Base-by-base conservation (phyloP, 2,113 vertebrate species). In the Myanophis thanlyinensis region DNA sequence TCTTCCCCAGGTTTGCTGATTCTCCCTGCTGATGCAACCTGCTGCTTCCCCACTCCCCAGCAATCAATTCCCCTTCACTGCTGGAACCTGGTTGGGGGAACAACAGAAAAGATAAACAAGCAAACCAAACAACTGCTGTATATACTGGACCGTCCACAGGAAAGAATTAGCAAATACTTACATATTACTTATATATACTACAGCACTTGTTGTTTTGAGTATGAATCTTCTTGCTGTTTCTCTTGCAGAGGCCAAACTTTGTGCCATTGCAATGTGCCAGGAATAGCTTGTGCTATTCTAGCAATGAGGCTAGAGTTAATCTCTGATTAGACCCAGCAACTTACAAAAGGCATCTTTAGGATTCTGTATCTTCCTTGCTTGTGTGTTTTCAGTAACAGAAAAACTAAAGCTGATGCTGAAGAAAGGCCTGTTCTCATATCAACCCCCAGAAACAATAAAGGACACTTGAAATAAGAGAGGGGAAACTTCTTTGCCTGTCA, bases 241-340 rank as follows among this genome's bases (percentile, higher is more conserved):
- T 46, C 40, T 51, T 47, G 67, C 12, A 44, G 25, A 88, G 59
- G 40, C 48, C 10, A 46, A 46, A 53, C 47, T 67, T 27, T 87
- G 3, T 51, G 46, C 51, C n/a, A 51, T 40, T 44, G 40, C 25
- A 51, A n/a, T 62, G 46, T 22, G 27, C 88, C 80, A 90, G 46
- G 30, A 93, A 93, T 93, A 93, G 92, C 80, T 27, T 62, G n/a
- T 35, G 54, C 53, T 44, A 51, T 84, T 93, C 92, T 18, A 51
- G 73, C 73, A 84, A 49, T 25, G 30, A 89, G 52, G 20, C 87
- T 27, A 49, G 73, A 40, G 46, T 85, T 93, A 90, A 93, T 86
- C 92, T 93, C 88, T 86, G 88, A 89, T 93, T 86, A 93, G 46
- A 86, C 52, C 9, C 46, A 59, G 23, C 25, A 40, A 84, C 5